Evolutionary conservation across 1,140 invertebrate species (phyloP), one percentile per base, ranked within the genome.

Genomic region (Aphelenchoides fujianensis): DNA sequence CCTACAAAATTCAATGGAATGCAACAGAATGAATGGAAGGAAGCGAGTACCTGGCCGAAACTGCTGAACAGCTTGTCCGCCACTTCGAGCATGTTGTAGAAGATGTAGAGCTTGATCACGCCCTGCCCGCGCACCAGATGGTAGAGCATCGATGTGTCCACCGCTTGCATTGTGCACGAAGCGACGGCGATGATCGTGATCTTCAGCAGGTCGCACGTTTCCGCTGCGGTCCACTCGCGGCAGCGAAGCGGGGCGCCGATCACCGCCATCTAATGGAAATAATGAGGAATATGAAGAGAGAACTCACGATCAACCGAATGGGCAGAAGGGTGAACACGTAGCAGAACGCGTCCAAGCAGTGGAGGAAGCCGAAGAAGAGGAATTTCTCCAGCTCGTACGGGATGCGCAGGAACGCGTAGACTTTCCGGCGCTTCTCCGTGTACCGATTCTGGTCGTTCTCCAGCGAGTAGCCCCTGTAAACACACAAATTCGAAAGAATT

Each of bases 1-100:
- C 96, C 87, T 98, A 61, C 7, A 75, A 72, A 28, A 27, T 30
- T 74, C 23, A 32, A 59, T 53, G 16, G 27, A 28, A 27, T 16
- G 12, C 7, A 16, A 69, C 12, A 5, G 27, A 59, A 27, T 72
- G n/a, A 19, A 53, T 35, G 9, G 31, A 12, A 76, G 7, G n/a
- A 63, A 5, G 3, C 23, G 71, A 23, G 0, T 37, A 82, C 80
- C 73, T 82, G 96, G 1, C 95, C 95, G 88, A 98, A 97, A 30
- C 93, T 93, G 68, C 94, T 96, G 82, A 97, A 92, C 55, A 99
- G 87, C 75, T 92, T 88, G 87, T 98, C 95, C 23, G 92, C 93
- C 48, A 91, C 95, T 88, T 99, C 97, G 61, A 99, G 86, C 94
- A 99, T 98, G 87, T 98, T 99, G 85, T 95, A 99, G 87, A 98